These are phyloP conservation scores for Abramis brama DNA, from an alignment of 2,113 vertebrate genomes.

Conservation along the genomic window DNA sequence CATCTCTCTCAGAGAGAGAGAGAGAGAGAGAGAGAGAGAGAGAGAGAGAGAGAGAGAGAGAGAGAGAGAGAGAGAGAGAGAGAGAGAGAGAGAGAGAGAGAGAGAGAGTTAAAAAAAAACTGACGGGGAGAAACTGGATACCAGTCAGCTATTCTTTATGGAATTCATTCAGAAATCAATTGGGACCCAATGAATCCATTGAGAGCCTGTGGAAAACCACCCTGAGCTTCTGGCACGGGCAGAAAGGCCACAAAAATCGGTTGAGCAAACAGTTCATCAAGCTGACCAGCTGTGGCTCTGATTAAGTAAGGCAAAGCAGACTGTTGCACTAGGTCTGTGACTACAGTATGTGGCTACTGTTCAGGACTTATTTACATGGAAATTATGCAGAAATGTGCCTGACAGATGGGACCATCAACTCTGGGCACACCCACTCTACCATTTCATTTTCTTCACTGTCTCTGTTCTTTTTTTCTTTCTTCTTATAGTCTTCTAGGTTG, in stretches of 20 bases:
- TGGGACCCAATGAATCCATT: background rate
- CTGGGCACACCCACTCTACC: slow-evolving; percentile 50
- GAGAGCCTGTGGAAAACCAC: slow-evolving; percentile 34
- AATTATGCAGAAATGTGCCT: slow-evolving; percentile 61
- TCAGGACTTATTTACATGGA: slow-evolving; percentile 53
- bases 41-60: background rate
- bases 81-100: background rate
- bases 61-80: background rate
- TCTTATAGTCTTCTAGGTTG: background rate
- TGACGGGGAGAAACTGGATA: background rate
- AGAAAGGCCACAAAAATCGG: slow-evolving; percentile 13
- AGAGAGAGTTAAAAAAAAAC: background rate
- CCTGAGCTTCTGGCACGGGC: background rate
- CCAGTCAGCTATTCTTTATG: background rate
- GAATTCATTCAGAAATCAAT: slow-evolving; percentile 24
- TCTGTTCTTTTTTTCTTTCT: background rate
- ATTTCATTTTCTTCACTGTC: background rate
- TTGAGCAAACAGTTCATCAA: slow-evolving; percentile 14
- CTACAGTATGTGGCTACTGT: background rate
- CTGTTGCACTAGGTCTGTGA: background rate
- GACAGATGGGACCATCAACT: slow-evolving; percentile 68
- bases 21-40: background rate
- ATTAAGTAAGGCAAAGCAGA: background rate
- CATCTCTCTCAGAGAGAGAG: background rate
- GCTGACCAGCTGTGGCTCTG: slow-evolving; percentile 34